Evolutionary conservation across 2,888 invertebrate genomes (phyloP).

Genomic region (Siphlonurus alternatus): DNA sequence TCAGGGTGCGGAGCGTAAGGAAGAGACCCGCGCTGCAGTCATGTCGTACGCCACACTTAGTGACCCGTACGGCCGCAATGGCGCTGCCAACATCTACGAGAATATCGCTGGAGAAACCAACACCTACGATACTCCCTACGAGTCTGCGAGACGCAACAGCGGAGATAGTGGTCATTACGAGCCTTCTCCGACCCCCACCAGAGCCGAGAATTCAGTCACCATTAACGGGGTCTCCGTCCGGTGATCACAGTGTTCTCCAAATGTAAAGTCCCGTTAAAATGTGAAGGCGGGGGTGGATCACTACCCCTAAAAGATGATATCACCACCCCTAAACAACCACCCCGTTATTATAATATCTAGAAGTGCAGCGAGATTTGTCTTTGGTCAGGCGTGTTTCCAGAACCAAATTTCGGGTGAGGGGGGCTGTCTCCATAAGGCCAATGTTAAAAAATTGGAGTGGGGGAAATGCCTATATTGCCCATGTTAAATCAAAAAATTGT

Average conservation of each 20-base stretch:
- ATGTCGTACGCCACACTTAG: conserved; percentile 77
- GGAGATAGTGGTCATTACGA: conserved; percentile 45
- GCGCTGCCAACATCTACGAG: conserved; percentile 40
- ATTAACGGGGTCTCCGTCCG: conserved; percentile 80
- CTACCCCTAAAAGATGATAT: too few species aligned
- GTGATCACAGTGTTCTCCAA: conserved; percentile 30
- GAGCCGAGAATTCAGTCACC: conserved; percentile 39
- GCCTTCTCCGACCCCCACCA: conserved; percentile 41
- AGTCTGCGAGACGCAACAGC: conserved; percentile 35
- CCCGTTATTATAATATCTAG: not conserved
- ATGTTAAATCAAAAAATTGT: too few species aligned
- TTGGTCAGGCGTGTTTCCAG: too few species aligned
- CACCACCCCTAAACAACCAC: not conserved
- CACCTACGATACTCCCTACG: conserved; percentile 57
- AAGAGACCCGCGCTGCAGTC: conserved; percentile 71
- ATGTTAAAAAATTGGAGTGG: too few species aligned
- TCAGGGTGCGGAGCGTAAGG: conserved; percentile 69
- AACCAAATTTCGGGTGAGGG: too few species aligned
- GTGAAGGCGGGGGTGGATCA: too few species aligned
- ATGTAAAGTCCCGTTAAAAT: too few species aligned
- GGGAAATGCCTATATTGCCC: too few species aligned
- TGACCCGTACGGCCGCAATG: conserved; percentile 35
- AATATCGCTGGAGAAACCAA: conserved; percentile 29
- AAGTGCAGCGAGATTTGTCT: not conserved
- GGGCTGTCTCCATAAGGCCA: too few species aligned